A percentile compares a stretch with the other conserved stretches of the same genome.
phyloP scores from a whole-genome alignment of 2,113 vertebrate species.

The Channa argus region DNA sequence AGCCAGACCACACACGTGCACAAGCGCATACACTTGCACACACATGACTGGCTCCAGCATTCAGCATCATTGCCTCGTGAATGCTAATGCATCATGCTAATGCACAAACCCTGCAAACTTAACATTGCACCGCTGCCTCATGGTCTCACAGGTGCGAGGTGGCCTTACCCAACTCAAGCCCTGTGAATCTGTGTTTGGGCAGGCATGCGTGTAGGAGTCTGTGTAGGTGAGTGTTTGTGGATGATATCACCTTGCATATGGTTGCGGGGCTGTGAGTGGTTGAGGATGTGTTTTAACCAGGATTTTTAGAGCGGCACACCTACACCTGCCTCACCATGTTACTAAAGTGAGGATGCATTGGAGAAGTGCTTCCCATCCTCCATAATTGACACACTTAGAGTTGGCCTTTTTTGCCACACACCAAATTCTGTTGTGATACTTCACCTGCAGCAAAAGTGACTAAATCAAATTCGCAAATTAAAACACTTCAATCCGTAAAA shows the following conservation, averaged over 20 bases:
- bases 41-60: slow-evolving; percentile 22
- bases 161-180: slow-evolving; percentile 47
- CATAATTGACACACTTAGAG: slow-evolving; percentile 16
- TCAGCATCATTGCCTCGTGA: slow-evolving; percentile 62
- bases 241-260: slow-evolving; percentile 66
- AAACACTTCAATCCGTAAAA: neutral
- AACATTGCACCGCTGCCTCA: slow-evolving; percentile 25
- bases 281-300: slow-evolving; percentile 48
- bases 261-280: slow-evolving; percentile 54
- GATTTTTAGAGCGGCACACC: slow-evolving; percentile 51
- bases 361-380: slow-evolving; percentile 37
- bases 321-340: slow-evolving; percentile 54
- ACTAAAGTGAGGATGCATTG: slow-evolving; percentile 20
- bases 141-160: slow-evolving; percentile 50
- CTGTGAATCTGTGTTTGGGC: slow-evolving; percentile 24
- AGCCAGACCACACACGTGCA: neutral
- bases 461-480: neutral
- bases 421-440: neutral
- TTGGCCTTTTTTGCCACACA: neutral
- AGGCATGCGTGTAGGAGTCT: slow-evolving; percentile 49
- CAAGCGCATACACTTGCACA: neutral
- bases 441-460: slow-evolving; percentile 26
- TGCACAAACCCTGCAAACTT: slow-evolving; percentile 62
- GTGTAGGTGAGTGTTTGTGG: slow-evolving; percentile 66
- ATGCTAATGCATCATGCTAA: slow-evolving; percentile 69